These are phyloP conservation scores for Lamellibrachia luymesi DNA, from an alignment of 1,140 invertebrate genomes.

Conservation along the genomic window DNA sequence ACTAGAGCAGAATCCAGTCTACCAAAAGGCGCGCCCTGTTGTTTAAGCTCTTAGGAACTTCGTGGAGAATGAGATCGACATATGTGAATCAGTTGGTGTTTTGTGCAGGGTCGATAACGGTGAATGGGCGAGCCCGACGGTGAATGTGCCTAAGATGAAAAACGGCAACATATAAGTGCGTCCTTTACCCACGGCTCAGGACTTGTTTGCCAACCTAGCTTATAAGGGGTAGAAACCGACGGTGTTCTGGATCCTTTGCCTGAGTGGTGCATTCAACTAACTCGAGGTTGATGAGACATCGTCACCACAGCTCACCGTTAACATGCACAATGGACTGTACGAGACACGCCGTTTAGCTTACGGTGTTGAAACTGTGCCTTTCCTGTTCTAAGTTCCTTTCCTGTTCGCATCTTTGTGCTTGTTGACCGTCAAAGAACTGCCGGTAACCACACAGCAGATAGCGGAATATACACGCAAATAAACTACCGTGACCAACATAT, in stretches of 20 bases:
- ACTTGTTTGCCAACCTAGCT: slow-evolving; percentile 15
- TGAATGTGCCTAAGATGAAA: slow-evolving; percentile 8
- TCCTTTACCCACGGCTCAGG: not conserved
- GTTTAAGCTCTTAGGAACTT: not conserved
- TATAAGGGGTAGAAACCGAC: not conserved
- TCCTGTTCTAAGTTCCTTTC: not conserved
- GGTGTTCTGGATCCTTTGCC: not conserved
- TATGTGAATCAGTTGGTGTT: not conserved
- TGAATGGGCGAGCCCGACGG: slow-evolving; percentile 15
- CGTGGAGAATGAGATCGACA: not conserved
- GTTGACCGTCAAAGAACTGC: no score
- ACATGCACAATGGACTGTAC: not conserved
- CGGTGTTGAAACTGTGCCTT: not conserved
- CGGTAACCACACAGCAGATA: no score
- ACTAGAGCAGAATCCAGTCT: no score
- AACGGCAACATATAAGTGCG: not conserved
- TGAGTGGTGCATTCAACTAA: slow-evolving; percentile 11
- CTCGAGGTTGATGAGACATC: not conserved
- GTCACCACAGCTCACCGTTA: not conserved
- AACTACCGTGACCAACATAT: no score
- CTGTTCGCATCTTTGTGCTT: not conserved
- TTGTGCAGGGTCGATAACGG: slow-evolving; percentile 7
- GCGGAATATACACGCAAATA: no score
- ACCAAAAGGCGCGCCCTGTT: no score
- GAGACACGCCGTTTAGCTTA: not conserved